A percentile compares a stretch with the other conserved stretches of the same genome.
These are phyloP conservation scores for Leptura quadrifasciata DNA, from an alignment of 2,888 invertebrate genomes.

Conservation along the genomic window DNA sequence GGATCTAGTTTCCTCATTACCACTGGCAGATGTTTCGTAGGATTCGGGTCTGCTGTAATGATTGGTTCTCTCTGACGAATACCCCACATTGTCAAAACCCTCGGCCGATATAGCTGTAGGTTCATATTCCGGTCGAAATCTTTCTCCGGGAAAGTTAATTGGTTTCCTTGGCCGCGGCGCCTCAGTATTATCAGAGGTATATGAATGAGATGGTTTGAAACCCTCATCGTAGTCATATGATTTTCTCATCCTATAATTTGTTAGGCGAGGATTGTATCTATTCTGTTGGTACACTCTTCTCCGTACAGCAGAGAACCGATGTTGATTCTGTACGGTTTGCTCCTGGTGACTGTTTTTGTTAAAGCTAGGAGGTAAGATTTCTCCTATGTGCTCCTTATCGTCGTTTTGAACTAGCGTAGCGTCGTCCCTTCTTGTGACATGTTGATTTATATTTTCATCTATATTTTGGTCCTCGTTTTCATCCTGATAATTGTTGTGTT, in stretches of 20 bases:
- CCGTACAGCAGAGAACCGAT: constrained; percentile 40
- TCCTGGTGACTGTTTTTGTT: constrained; percentile 48
- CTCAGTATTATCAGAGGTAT: constrained; percentile 20
- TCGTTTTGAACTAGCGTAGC: constrained; percentile 57
- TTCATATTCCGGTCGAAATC: constrained; percentile 65
- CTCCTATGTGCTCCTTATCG: constrained; percentile 71
- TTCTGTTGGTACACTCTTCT: constrained; percentile 25
- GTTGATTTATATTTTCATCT: constrained; percentile 16
- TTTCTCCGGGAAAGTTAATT: constrained; percentile 59
- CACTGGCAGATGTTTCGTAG: constrained; percentile 10
- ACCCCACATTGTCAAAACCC: constrained; percentile 49
- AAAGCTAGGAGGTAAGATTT: constrained; percentile 69
- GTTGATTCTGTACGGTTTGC: constrained; percentile 12
- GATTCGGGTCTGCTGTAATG: constrained; percentile 25
- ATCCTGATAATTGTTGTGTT: constrained; percentile 56
- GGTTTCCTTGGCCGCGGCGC: constrained; percentile 48
- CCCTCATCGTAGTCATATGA: constrained; percentile 59
- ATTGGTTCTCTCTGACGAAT: constrained; percentile 21
- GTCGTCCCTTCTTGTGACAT: constrained; percentile 59
- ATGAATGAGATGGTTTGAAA: constrained; percentile 43
- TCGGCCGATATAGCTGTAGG: constrained; percentile 56
- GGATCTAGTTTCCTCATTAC: constrained; percentile 14
- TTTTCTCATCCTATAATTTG: constrained; percentile 53
- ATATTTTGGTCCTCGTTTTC: constrained; percentile 21
- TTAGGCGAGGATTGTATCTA: constrained; percentile 35